These are phyloP conservation scores for Mylabris sibirica DNA, from an alignment of 2,888 invertebrate species.

Conservation along the genomic window DNA sequence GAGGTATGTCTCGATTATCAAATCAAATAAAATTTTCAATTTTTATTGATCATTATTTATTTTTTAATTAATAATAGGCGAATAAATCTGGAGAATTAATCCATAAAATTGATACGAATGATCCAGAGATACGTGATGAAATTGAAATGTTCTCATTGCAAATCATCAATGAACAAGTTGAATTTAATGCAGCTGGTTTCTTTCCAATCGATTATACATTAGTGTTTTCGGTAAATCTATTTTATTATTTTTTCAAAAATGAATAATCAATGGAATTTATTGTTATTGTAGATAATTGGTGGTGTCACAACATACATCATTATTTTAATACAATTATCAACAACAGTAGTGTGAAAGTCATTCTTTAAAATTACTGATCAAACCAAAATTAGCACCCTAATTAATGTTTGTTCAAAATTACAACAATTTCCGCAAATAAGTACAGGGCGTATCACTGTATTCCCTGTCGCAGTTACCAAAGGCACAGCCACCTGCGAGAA, in stretches of 20 bases:
- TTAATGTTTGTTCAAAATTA: no score
- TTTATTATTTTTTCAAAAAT: background rate
- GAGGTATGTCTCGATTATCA: no score
- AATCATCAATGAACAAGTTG: constrained; percentile 51
- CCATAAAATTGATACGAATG: constrained; percentile 51
- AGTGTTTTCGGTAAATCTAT: constrained; percentile 50
- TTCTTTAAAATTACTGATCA: background rate
- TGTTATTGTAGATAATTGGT: background rate
- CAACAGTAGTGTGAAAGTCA: background rate
- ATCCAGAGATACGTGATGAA: constrained; percentile 50
- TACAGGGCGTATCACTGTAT: no score
- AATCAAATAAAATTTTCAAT: background rate
- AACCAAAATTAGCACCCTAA: no score
- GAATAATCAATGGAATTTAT: background rate
- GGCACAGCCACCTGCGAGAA: no score
- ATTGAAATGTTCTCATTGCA: constrained; percentile 56
- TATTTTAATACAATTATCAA: background rate
- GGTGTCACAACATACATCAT: background rate
- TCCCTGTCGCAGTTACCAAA: no score
- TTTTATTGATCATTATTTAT: no score
- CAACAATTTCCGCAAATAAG: no score
- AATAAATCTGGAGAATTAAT: constrained; percentile 49
- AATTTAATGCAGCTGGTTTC: constrained; percentile 54
- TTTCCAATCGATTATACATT: constrained; percentile 52
- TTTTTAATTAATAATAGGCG: no score